Conservation (phyloP, 2,797 vertebrate species). For the Myripristis murdjan region DNA sequence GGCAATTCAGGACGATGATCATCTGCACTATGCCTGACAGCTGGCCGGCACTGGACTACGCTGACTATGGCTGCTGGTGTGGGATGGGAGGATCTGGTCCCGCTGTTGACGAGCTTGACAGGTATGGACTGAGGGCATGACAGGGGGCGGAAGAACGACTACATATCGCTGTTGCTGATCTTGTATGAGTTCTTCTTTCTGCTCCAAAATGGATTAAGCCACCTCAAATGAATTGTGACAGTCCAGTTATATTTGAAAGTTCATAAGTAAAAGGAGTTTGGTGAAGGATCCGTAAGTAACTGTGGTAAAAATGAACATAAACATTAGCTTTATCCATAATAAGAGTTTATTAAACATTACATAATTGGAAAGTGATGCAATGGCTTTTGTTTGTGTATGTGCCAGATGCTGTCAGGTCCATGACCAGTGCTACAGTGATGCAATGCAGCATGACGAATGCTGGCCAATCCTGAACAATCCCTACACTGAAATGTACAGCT, state of each 20-base stretch:
- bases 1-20: conserved; percentile 75
- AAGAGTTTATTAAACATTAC: too few species aligned
- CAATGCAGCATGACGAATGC: conserved; percentile 57
- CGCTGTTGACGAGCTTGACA: conserved; percentile 75
- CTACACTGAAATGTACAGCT: conserved; percentile 66
- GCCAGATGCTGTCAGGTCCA: conserved; percentile 71
- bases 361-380: too few species aligned
- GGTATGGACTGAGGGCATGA: conserved; percentile 33
- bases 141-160: not conserved
- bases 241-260: too few species aligned
- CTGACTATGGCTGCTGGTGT: conserved; percentile 75
- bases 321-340: too few species aligned
- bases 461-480: conserved; percentile 69
- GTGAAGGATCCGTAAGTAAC: too few species aligned
- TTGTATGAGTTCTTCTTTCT: too few species aligned
- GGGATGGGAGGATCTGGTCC: conserved; percentile 68
- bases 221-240: too few species aligned
- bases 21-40: conserved; percentile 62
- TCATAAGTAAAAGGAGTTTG: too few species aligned
- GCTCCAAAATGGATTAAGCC: too few species aligned
- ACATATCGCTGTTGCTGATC: not conserved
- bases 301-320: too few species aligned
- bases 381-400: not conserved
- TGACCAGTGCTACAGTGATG: conserved; percentile 65
- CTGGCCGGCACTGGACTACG: conserved; percentile 61